phyloP scores from a whole-genome alignment of 2,113 vertebrate genomes.

The Ophthalmolycus amberensis region DNA sequence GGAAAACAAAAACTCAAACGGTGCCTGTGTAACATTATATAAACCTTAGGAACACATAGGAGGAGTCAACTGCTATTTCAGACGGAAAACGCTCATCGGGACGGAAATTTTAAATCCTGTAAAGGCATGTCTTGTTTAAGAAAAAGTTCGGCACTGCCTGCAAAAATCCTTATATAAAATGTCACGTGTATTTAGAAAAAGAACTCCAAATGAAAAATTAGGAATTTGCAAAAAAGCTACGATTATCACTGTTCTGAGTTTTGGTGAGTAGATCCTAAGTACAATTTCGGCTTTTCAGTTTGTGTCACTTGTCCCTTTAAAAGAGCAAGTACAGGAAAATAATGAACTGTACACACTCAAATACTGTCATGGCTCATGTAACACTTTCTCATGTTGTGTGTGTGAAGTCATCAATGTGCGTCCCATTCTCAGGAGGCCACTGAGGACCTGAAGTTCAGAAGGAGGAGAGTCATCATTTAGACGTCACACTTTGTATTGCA shows the following conservation, averaged over 20 bases:
- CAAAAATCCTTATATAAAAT: slow-evolving; percentile 29
- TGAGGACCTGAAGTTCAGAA: slow-evolving; percentile 20
- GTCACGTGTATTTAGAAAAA: slow-evolving; percentile 22
- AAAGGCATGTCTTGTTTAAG: background rate
- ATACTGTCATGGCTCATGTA: slow-evolving; percentile 32
- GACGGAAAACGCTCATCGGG: background rate
- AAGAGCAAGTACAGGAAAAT: slow-evolving; percentile 17
- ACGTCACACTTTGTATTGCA: slow-evolving; percentile 15
- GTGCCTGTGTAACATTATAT: background rate
- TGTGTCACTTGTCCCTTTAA: background rate
- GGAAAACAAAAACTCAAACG: background rate
- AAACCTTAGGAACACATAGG: background rate
- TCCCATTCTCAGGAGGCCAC: slow-evolving; percentile 7
- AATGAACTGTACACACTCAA: slow-evolving; percentile 1
- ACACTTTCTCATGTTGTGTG: background rate
- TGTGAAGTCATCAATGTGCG: background rate
- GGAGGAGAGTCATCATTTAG: background rate
- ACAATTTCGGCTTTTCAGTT: slow-evolving; percentile 31
- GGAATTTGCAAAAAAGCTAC: slow-evolving; percentile 46
- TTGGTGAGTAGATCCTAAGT: slow-evolving; percentile 1
- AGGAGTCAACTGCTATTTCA: background rate
- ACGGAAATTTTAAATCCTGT: slow-evolving; percentile 17
- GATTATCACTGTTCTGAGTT: slow-evolving; percentile 25
- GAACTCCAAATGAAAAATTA: slow-evolving; percentile 13
- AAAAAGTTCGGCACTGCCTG: slow-evolving; percentile 21